Percentiles rank a stretch among this genome's conserved stretches.
Evolutionary conservation across 2,113 vertebrate species (phyloP).

Genomic region (Gallinago undulata): DNA sequence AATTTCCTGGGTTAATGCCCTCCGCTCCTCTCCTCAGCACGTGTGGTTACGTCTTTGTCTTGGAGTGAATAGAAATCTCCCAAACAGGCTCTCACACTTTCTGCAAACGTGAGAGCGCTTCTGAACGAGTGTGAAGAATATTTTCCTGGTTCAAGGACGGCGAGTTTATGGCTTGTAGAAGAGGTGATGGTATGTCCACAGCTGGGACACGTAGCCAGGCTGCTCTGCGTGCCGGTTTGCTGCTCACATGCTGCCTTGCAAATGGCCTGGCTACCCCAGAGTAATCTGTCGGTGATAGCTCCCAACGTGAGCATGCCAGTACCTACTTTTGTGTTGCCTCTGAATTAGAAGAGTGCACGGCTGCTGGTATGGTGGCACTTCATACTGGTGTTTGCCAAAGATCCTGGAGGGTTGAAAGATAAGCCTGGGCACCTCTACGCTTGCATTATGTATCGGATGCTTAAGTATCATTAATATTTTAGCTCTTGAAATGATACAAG

Average conservation of each 20-base stretch:
- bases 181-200: neutral
- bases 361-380: neutral
- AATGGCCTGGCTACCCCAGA: neutral
- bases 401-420: neutral
- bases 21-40: neutral
- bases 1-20: neutral
- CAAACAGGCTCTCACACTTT: neutral
- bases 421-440: neutral
- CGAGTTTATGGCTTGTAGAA: neutral
- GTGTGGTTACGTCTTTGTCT: neutral
- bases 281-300: neutral
- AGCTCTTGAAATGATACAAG: conserved; percentile 22
- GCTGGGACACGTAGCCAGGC: neutral
- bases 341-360: neutral
- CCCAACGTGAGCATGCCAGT: rapidly evolving
- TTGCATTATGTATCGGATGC: neutral
- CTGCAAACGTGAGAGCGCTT: neutral
- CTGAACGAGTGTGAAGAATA: neutral
- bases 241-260: neutral
- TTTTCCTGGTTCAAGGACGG: neutral
- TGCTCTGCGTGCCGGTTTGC: neutral
- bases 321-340: rapidly evolving
- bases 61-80: neutral
- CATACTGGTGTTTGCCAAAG: neutral
- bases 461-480: conserved; percentile 31